A percentile compares a stretch with the other conserved stretches of the same genome.
Conservation (phyloP, 2,888 invertebrate species). For the Graphium colonna region DNA sequence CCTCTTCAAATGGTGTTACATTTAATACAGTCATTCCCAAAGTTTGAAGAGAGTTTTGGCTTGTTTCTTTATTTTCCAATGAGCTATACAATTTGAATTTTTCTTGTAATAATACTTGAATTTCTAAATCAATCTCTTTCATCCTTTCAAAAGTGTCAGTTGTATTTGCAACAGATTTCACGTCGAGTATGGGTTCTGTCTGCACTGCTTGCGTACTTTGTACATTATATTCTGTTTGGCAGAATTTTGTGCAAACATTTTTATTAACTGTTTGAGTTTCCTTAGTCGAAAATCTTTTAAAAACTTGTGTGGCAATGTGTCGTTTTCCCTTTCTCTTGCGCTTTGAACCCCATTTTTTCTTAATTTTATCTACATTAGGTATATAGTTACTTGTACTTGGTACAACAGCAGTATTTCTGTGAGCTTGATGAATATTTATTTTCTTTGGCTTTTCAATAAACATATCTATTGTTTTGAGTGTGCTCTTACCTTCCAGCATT, state of each 20-base stretch:
- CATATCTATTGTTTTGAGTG: slow-evolving; percentile 64
- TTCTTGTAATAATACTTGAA: slow-evolving; percentile 77
- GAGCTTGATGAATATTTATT: slow-evolving; percentile 45
- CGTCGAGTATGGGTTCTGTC: slow-evolving; percentile 45
- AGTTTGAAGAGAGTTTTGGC: slow-evolving; percentile 47
- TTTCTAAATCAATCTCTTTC: slow-evolving; percentile 81
- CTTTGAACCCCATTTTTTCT: slow-evolving; percentile 32
- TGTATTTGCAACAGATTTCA: slow-evolving; percentile 35
- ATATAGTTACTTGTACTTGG: slow-evolving; percentile 34
- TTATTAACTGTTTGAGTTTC: slow-evolving; percentile 50
- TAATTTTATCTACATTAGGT: slow-evolving; percentile 38
- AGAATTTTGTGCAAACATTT: slow-evolving; percentile 35
- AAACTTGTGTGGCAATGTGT: slow-evolving; percentile 46
- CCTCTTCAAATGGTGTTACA: slow-evolving; percentile 43
- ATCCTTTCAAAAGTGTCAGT: slow-evolving; percentile 74
- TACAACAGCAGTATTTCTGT: slow-evolving; percentile 53
- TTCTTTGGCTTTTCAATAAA: slow-evolving; percentile 60
- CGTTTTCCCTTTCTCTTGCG: slow-evolving; percentile 37
- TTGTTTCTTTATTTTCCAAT: slow-evolving; percentile 58
- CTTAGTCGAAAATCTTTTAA: slow-evolving; percentile 42
- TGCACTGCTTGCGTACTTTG: slow-evolving; percentile 42
- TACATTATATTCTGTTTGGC: slow-evolving; percentile 50
- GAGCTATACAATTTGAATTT: slow-evolving; percentile 79
- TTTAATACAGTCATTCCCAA: slow-evolving; percentile 69
- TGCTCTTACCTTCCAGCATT: slow-evolving; percentile 47